Conservation (phyloP, 2,888 invertebrate species). For the Lycophotia porphyrea region DNA sequence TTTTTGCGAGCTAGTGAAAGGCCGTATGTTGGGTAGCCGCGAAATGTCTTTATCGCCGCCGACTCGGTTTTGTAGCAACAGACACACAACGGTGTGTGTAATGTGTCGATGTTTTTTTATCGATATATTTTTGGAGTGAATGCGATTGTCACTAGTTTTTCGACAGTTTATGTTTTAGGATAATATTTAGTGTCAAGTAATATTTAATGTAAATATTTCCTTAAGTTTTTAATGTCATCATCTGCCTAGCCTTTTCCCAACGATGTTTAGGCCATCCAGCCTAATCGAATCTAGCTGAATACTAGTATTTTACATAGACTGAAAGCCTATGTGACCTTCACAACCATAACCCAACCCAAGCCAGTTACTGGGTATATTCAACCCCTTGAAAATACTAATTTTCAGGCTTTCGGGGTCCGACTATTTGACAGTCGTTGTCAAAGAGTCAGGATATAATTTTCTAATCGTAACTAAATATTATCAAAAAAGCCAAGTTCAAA, state of each 20-base stretch:
- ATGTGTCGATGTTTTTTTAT: constrained; percentile 61
- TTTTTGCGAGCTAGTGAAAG: constrained; percentile 78
- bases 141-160: constrained; percentile 42
- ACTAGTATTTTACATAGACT: background rate
- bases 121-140: constrained; percentile 40
- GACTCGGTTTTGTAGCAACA: constrained; percentile 73
- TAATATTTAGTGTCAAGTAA: background rate
- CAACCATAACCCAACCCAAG: background rate
- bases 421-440: background rate
- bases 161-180: background rate
- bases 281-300: background rate
- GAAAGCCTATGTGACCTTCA: background rate
- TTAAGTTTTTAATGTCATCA: background rate
- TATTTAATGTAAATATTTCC: background rate
- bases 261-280: background rate
- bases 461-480: background rate
- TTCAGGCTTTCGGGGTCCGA: background rate
- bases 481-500: constrained; percentile 6
- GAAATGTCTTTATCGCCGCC: constrained; percentile 84
- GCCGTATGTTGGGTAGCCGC: constrained; percentile 70
- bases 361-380: background rate
- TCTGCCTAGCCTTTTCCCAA: background rate
- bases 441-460: background rate
- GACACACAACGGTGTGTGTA: constrained; percentile 33
- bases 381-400: background rate